These are phyloP conservation scores for Eustalomyia histrio DNA, from an alignment of 2,888 invertebrate species.

Conservation along the genomic window DNA sequence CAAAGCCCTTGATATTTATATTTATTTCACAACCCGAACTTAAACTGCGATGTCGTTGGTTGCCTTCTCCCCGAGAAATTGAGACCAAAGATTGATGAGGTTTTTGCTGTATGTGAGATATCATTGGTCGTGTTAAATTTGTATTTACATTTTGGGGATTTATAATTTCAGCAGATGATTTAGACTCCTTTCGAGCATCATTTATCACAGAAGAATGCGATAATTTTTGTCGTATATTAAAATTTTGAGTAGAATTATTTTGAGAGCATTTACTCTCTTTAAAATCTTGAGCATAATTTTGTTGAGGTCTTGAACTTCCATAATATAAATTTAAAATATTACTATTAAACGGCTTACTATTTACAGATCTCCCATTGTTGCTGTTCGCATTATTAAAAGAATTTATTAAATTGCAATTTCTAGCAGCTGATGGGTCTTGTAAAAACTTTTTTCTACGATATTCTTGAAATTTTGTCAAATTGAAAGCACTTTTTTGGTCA, in stretches of 20 bases:
- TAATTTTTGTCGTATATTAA: neutral
- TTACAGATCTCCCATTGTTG: neutral
- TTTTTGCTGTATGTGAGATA: neutral
- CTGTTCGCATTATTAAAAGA: neutral
- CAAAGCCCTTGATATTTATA: constrained; percentile 69
- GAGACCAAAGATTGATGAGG: neutral
- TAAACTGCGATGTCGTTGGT: constrained; percentile 22
- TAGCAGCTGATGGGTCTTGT: constrained; percentile 54
- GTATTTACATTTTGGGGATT: no score
- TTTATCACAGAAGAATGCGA: neutral
- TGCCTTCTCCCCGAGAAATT: neutral
- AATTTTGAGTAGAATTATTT: neutral
- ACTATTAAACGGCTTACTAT: neutral
- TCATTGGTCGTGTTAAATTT: neutral
- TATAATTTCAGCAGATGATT: neutral
- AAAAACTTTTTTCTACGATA: constrained; percentile 69
- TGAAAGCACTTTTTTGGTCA: constrained; percentile 17
- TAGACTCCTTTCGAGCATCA: neutral
- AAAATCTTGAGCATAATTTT: neutral
- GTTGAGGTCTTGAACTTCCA: neutral
- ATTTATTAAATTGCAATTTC: neutral
- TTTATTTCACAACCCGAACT: constrained; percentile 72
- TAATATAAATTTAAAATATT: constrained; percentile 9
- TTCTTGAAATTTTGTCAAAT: constrained; percentile 63
- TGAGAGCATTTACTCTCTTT: neutral